phyloP scores from a whole-genome alignment of 2,797 vertebrate species.

The Vipera ursinii region DNA sequence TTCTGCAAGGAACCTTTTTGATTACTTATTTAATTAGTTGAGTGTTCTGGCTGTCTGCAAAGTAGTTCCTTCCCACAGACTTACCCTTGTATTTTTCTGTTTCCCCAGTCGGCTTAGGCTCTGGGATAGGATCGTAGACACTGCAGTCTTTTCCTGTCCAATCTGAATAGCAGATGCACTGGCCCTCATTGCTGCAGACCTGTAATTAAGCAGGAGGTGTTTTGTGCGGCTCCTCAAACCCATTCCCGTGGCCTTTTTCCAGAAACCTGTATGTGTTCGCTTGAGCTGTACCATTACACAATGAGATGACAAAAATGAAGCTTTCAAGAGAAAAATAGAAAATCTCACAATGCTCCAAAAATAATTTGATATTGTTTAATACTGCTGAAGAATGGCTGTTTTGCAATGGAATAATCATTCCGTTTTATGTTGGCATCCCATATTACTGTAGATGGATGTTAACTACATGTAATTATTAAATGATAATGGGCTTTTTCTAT shows the following conservation, averaged over 20 bases:
- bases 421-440: background rate
- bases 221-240: background rate
- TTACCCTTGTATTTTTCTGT: slow-evolving; percentile 87
- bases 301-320: background rate
- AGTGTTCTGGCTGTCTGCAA: background rate
- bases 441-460: background rate
- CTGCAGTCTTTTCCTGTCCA: slow-evolving; percentile 96
- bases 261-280: background rate
- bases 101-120: slow-evolving; percentile 77
- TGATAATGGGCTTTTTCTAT: background rate
- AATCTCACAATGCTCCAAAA: background rate
- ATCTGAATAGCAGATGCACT: slow-evolving; percentile 90
- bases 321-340: background rate
- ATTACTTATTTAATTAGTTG: background rate
- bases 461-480: background rate
- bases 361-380: background rate
- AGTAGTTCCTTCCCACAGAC: slow-evolving; percentile 24
- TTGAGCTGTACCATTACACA: background rate
- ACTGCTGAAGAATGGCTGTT: background rate
- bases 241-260: background rate
- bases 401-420: background rate
- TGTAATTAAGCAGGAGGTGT: slow-evolving; percentile 35
- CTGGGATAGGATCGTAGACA: slow-evolving; percentile 86
- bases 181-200: slow-evolving; percentile 94
- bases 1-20: background rate